Conservation (phyloP, 2,113 vertebrate genomes). For the Sarotherodon lohbergeri region DNA sequence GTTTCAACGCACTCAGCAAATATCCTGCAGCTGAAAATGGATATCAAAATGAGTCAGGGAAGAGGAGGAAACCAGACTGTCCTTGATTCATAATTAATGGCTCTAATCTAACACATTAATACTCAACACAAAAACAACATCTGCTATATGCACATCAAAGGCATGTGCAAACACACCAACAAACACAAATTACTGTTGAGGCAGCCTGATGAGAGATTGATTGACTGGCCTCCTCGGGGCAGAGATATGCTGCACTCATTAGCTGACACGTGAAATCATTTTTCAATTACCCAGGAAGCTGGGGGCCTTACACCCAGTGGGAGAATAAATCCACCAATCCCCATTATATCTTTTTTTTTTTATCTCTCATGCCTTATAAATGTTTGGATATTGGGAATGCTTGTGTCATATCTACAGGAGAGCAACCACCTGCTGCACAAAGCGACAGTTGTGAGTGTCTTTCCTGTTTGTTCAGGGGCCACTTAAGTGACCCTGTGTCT, state of each 20-base stretch:
- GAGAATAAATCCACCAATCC: neutral
- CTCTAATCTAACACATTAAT: neutral
- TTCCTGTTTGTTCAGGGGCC: neutral
- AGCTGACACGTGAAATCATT: constrained; percentile 18
- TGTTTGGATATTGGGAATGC: neutral
- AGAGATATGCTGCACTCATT: constrained; percentile 13
- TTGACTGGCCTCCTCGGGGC: neutral
- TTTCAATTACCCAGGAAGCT: neutral
- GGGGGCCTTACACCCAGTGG: neutral
- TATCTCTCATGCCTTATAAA: neutral
- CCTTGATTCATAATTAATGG: neutral
- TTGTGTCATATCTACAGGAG: neutral
- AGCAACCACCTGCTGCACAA: constrained; percentile 1
- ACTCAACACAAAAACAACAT: neutral
- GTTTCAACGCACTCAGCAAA: constrained; percentile 13
- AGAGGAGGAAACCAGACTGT: neutral
- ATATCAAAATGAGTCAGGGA: neutral
- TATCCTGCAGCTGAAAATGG: neutral
- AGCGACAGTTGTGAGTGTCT: neutral
- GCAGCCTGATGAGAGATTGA: neutral
- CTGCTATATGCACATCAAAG: neutral
- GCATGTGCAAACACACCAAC: neutral
- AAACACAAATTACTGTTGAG: neutral
- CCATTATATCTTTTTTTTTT: neutral
- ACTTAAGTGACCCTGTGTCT: neutral